Evolutionary conservation across 2,797 vertebrate species (phyloP).

Genomic region (Coregonus sp.): DNA sequence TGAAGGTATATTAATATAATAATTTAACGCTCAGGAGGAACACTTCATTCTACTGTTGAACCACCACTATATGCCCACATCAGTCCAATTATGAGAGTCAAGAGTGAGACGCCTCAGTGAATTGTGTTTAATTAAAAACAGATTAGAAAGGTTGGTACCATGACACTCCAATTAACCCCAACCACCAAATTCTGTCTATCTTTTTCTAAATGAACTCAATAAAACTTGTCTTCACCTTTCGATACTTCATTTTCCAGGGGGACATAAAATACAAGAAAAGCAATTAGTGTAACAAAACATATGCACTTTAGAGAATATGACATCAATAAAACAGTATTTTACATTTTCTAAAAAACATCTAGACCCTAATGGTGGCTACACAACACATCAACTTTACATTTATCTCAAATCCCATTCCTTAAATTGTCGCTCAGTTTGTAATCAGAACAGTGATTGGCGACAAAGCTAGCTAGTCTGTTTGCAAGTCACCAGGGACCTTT

Average conservation of each 20-base stretch:
- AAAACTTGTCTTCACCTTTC: slow-evolving; percentile 52
- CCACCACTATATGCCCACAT: slow-evolving; percentile 4
- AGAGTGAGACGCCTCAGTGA: slow-evolving; percentile 28
- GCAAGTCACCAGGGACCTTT: background rate
- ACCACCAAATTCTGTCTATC: slow-evolving; percentile 41
- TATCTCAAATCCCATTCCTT: background rate
- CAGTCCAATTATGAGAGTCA: slow-evolving; percentile 42
- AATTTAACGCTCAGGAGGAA: slow-evolving; percentile 3
- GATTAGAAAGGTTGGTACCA: slow-evolving; percentile 48
- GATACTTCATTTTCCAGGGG: slow-evolving; percentile 37
- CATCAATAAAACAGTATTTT: background rate
- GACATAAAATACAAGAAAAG: slow-evolving; percentile 41
- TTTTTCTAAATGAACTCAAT: slow-evolving; percentile 38
- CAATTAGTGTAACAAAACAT: slow-evolving; percentile 39
- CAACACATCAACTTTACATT: no score
- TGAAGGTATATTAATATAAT: slow-evolving; percentile 3
- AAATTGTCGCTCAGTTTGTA: background rate
- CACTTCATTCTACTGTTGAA: background rate
- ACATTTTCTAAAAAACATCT: no score
- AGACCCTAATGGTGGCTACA: no score
- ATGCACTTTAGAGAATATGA: background rate
- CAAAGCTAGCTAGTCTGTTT: no score
- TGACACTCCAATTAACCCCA: slow-evolving; percentile 59
- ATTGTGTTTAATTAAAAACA: slow-evolving; percentile 54
- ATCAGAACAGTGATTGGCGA: background rate